Evolutionary conservation across 2,113 vertebrate species (phyloP).

Genomic region (Amphiprion ocellaris): DNA sequence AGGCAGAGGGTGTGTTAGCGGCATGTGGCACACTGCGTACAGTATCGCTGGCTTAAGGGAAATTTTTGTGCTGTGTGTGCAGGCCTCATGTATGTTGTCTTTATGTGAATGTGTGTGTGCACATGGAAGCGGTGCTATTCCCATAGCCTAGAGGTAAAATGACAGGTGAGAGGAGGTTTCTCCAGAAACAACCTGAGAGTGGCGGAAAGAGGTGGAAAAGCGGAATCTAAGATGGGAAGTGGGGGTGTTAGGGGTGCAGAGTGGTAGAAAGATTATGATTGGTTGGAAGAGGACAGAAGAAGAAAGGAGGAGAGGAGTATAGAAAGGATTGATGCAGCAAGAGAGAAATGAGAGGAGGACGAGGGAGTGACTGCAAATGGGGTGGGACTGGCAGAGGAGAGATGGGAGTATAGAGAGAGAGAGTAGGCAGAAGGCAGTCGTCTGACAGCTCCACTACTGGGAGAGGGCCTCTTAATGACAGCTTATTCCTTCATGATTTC

Average conservation of each 20-base stretch:
- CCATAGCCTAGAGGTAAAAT: slow-evolving; percentile 72
- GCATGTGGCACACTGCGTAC: slow-evolving; percentile 25
- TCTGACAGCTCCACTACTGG: slow-evolving; percentile 94
- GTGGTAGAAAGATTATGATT: slow-evolving; percentile 61
- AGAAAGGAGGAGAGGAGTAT: slow-evolving; percentile 51
- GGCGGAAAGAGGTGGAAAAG: slow-evolving; percentile 50
- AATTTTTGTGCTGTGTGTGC: slow-evolving; percentile 45
- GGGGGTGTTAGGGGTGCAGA: slow-evolving; percentile 33
- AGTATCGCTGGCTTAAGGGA: slow-evolving; percentile 7
- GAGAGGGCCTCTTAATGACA: slow-evolving; percentile 94
- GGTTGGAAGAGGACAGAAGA: slow-evolving; percentile 64
- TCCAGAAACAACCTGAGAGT: slow-evolving; percentile 56
- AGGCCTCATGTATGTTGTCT: slow-evolving; percentile 40
- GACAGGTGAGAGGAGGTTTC: slow-evolving; percentile 78
- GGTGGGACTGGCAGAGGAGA: slow-evolving; percentile 80
- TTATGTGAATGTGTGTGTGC: slow-evolving; percentile 25
- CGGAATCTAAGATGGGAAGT: slow-evolving; percentile 54
- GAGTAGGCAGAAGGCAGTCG: slow-evolving; percentile 87
- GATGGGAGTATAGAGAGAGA: slow-evolving; percentile 69
- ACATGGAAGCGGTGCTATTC: slow-evolving; percentile 65
- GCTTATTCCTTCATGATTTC: slow-evolving; percentile 98
- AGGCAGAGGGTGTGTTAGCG: slow-evolving; percentile 1
- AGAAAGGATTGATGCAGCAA: slow-evolving; percentile 68
- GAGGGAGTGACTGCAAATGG: slow-evolving; percentile 80
- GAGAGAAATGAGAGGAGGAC: slow-evolving; percentile 71